These are phyloP conservation scores for Agrypnus murinus DNA, from an alignment of 2,888 invertebrate species.

Conservation along the genomic window DNA sequence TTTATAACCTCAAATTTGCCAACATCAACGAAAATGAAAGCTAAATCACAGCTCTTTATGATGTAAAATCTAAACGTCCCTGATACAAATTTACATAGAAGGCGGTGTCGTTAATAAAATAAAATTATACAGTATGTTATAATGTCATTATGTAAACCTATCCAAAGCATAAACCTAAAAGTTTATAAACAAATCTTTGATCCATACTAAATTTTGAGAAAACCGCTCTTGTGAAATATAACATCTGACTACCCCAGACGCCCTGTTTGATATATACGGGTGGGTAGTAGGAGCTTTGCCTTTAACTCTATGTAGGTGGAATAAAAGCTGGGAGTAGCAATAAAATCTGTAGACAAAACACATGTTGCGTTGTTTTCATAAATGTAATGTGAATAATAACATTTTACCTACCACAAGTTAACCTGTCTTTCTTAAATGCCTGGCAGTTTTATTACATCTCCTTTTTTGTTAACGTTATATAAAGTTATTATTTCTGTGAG, in stretches of 20 bases:
- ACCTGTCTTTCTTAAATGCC: neutral
- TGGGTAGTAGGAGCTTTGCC: constrained; percentile 6
- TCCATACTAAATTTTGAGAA: constrained; percentile 22
- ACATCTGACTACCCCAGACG: constrained; percentile 23
- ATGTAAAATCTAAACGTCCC: no score
- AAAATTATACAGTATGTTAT: no score
- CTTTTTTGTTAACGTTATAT: constrained; percentile 17
- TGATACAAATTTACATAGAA: no score
- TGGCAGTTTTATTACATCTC: constrained; percentile 3
- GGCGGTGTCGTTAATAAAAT: no score
- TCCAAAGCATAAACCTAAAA: neutral
- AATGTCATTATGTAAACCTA: no score
- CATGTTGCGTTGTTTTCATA: constrained; percentile 35
- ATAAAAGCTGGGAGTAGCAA: constrained; percentile 24
- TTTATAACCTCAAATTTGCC: no score
- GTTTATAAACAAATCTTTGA: constrained; percentile 22
- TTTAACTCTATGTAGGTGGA: constrained; percentile 19
- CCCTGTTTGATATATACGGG: constrained; percentile 15
- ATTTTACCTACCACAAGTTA: constrained; percentile 23
- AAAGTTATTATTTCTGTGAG: constrained; percentile 4
- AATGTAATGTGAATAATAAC: constrained; percentile 27
- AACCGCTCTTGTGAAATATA: constrained; percentile 26
- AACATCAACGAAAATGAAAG: no score
- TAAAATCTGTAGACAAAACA: constrained; percentile 31
- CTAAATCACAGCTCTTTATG: no score